Base-by-base conservation (phyloP, 2,888 invertebrate species). In the Stenodema calcarata region DNA sequence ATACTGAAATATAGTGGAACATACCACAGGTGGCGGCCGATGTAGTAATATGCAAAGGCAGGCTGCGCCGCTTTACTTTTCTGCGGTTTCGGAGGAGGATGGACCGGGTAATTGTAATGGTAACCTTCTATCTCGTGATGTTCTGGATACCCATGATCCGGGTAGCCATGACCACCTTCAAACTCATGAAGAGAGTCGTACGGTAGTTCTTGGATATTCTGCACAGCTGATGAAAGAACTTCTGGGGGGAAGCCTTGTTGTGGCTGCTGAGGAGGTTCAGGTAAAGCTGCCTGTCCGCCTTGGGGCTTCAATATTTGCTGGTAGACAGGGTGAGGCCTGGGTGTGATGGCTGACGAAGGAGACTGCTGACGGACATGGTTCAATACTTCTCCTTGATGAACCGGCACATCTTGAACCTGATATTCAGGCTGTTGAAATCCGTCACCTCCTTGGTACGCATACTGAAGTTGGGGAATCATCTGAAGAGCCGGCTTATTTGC, bases 1-100 rank as follows among this genome's bases (percentile, higher is more conserved):
- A 95, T 94, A 90, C 95, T 95, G 90, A 95, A 95, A 90, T 95
- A 95, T 73, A 95, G 91, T 0, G 95, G 95, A 88, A 95, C 92
- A 90, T 95, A 95, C 93, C 95, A 95, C 47, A 95, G 91, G 90
- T 95, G 95, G 89, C 94, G 93, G 1, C 95, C 95, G 87, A 95
- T 92, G 90, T 94, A 95, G 90, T 95, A 95, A 42, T 86, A 86
- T 18, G 86, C 79, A 90, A 95, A 95, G 90, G 95, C 95, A 92
- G 94, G 95, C 91, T 79, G 90, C 91, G 90, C 89, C 41, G 79
- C 89, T 44, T 86, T 88, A 12, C 87, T 86, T 12, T 88, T 87
- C 3, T 87, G 86, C 0, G 81, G 79, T 12, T 85, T 70, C 1
- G 87, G 79, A 70, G 83, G 73, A 14, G 85, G 84, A 16, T 50